Conservation (phyloP, 1,140 invertebrate species). For the Cydia fagiglandana region DNA sequence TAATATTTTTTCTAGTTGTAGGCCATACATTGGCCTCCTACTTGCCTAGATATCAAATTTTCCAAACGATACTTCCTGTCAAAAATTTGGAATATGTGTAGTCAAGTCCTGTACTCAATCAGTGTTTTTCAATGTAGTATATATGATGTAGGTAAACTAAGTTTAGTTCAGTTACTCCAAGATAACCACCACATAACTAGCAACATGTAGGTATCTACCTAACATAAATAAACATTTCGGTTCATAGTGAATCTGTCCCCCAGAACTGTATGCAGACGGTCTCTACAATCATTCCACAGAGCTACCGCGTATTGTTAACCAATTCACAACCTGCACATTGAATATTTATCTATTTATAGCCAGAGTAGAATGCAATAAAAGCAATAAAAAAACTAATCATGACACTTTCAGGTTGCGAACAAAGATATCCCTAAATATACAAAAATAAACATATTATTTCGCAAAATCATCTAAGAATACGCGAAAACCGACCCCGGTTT, state of each 20-base stretch:
- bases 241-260: neutral
- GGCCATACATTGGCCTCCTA: too few species aligned
- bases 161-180: neutral
- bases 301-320: slow-evolving; percentile 2
- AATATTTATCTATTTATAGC: slow-evolving; percentile 27
- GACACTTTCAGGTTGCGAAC: slow-evolving; percentile 18
- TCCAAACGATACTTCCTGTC: too few species aligned
- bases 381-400: slow-evolving; percentile 11
- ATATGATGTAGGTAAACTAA: neutral
- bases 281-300: neutral
- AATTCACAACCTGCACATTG: neutral
- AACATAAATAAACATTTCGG: slow-evolving; percentile 9
- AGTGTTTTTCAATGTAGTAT: too few species aligned
- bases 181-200: neutral
- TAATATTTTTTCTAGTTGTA: too few species aligned
- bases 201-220: neutral
- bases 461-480: neutral
- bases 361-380: slow-evolving; percentile 23
- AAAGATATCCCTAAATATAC: neutral
- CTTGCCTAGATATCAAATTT: too few species aligned
- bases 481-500: neutral
- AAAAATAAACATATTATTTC: neutral
- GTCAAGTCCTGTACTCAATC: too few species aligned
- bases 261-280: neutral
- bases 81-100: too few species aligned